Conservation (phyloP, 2,113 vertebrate species). For the Pelvicachromis taeniatus region DNA sequence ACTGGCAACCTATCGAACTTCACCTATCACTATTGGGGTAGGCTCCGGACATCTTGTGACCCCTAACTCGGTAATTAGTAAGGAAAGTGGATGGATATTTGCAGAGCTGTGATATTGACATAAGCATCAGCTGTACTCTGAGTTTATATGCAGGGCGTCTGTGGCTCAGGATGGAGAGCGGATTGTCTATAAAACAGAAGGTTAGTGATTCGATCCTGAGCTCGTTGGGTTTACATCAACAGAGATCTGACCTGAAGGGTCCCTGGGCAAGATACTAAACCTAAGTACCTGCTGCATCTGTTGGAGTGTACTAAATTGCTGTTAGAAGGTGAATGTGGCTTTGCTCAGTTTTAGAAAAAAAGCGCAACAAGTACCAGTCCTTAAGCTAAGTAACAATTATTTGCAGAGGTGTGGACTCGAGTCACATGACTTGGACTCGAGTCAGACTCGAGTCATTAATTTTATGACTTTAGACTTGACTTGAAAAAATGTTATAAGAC, state of each 20-base stretch:
- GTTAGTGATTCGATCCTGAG: background rate
- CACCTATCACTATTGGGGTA: too few species aligned
- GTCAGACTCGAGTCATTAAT: too few species aligned
- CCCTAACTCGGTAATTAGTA: too few species aligned
- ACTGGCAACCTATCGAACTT: too few species aligned
- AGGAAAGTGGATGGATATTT: too few species aligned
- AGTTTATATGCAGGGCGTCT: background rate
- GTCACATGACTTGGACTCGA: too few species aligned
- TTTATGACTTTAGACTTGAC: too few species aligned
- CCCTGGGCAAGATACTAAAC: background rate
- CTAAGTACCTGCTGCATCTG: background rate
- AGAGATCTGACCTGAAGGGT: background rate
- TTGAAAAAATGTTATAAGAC: too few species aligned
- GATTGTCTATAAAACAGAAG: background rate
- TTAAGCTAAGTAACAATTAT: background rate
- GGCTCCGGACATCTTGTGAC: too few species aligned
- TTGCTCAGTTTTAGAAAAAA: background rate
- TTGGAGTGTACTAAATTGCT: background rate
- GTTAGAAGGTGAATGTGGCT: background rate
- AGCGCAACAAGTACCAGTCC: background rate
- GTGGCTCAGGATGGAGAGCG: background rate
- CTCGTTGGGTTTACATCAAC: background rate
- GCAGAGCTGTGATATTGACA: background rate
- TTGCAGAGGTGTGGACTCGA: too few species aligned
- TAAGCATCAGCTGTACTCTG: background rate